Percentiles rank a stretch among this genome's conserved stretches.
These are phyloP conservation scores for Phalacrocorax carbo DNA, from an alignment of 2,113 vertebrate species.

Conservation along the genomic window DNA sequence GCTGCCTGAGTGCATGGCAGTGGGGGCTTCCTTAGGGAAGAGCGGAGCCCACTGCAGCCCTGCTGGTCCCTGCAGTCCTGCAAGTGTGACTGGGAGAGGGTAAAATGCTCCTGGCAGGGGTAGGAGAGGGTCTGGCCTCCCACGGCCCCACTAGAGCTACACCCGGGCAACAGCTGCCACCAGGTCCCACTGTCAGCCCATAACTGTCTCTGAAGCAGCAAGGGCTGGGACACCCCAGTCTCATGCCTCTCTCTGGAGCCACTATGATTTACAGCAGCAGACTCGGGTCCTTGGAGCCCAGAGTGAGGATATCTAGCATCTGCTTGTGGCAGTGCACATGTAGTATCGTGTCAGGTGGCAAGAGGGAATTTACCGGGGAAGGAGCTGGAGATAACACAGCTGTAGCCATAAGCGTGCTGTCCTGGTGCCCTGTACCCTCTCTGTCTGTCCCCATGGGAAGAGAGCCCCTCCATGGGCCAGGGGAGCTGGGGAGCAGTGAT, in stretches of 20 bases:
- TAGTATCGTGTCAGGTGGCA: background rate
- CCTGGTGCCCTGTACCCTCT: background rate
- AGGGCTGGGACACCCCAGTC: background rate
- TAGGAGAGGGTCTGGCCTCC: background rate
- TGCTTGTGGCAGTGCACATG: background rate
- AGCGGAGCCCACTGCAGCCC: background rate
- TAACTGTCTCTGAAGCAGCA: background rate
- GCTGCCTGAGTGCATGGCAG: background rate
- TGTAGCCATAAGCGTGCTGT: background rate
- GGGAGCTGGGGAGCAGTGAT: background rate
- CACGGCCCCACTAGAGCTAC: background rate
- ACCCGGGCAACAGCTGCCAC: background rate
- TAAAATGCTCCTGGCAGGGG: background rate
- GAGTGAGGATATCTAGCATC: background rate
- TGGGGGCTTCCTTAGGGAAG: background rate
- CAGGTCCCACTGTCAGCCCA: background rate
- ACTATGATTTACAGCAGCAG: slow-evolving; percentile 35
- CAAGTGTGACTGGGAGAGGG: background rate
- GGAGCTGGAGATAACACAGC: background rate
- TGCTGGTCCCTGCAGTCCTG: background rate
- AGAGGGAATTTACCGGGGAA: background rate
- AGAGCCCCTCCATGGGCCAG: background rate
- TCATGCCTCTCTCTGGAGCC: background rate
- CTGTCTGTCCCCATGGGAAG: background rate
- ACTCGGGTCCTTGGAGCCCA: slow-evolving; percentile 21